Conservation (phyloP, 2,113 vertebrate genomes). For the Thamnophis sirtalis region DNA sequence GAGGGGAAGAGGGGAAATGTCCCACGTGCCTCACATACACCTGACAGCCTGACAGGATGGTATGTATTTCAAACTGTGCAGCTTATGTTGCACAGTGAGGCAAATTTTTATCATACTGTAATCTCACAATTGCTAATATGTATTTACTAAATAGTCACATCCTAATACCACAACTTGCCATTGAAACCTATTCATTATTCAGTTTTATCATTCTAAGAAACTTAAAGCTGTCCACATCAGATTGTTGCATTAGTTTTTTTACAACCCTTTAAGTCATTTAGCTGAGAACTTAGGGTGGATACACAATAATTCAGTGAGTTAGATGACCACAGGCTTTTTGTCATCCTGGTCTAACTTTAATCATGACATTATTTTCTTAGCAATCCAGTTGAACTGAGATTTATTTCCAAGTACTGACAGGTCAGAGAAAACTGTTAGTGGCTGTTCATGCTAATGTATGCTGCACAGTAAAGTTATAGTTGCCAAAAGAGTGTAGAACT, state of each 20-base stretch:
- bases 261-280: neutral
- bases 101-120: neutral
- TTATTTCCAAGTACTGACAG: neutral
- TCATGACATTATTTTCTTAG: neutral
- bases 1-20: no score
- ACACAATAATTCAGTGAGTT: neutral
- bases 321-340: neutral
- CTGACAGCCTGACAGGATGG: neutral
- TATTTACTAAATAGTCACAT: neutral
- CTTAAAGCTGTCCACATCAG: neutral
- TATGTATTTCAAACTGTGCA: neutral
- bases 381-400: neutral
- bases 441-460: neutral
- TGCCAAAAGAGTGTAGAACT: neutral
- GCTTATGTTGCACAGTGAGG: neutral
- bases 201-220: neutral
- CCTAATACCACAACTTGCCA: neutral
- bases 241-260: neutral
- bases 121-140: neutral
- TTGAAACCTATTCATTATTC: neutral
- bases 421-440: neutral
- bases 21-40: no score
- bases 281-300: neutral
- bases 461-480: neutral
- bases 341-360: neutral